Evolutionary conservation across 2,113 vertebrate genomes (phyloP).

Genomic region (Cavia aperea): DNA sequence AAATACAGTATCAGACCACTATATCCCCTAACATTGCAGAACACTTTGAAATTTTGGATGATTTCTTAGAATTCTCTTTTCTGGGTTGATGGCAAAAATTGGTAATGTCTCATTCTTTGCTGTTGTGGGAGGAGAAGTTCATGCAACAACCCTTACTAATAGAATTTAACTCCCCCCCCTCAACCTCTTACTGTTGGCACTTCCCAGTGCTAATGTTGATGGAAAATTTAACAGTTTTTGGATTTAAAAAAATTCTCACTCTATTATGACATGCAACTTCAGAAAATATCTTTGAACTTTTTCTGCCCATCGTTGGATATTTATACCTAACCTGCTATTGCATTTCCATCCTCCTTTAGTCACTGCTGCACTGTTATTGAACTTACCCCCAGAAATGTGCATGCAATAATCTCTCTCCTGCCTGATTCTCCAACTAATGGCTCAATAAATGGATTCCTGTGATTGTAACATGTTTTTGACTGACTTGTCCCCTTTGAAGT

Average conservation of each 20-base stretch:
- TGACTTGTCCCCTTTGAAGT: not conserved
- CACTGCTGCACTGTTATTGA: not conserved
- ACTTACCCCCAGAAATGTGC: not conserved
- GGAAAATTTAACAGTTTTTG: not conserved
- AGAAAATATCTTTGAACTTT: not conserved
- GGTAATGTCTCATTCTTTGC: not conserved
- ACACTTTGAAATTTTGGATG: not conserved
- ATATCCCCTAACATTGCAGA: not conserved
- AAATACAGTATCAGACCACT: not conserved
- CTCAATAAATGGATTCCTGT: not conserved
- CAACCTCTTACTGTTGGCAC: not conserved
- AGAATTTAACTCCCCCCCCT: not conserved
- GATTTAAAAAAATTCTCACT: not conserved
- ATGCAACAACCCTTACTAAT: not conserved
- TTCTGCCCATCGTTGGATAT: not conserved
- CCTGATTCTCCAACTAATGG: not conserved
- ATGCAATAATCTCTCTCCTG: not conserved
- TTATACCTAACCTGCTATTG: not conserved
- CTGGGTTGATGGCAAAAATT: not conserved
- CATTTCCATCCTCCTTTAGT: not conserved
- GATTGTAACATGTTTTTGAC: not conserved
- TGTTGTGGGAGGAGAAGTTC: not conserved
- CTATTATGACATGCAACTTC: not conserved
- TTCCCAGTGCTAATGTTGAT: not conserved
- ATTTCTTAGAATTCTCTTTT: slow-evolving; percentile 7